Conservation (phyloP, 2,113 vertebrate genomes). For the Neotoma lepida region DNA sequence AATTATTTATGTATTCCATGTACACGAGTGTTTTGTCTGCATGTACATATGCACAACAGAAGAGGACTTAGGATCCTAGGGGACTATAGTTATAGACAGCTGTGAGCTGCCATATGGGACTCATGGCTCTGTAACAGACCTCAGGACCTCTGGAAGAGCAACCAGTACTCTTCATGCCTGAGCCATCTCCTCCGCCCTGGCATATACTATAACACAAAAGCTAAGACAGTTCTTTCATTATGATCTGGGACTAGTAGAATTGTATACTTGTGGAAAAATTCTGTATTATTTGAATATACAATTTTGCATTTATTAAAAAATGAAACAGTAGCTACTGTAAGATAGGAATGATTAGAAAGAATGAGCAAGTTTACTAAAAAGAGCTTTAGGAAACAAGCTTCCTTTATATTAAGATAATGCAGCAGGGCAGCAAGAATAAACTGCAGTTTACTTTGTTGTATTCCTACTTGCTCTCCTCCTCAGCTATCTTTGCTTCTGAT, state of each 20-base stretch:
- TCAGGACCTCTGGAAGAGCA: not conserved
- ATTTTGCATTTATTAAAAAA: not conserved
- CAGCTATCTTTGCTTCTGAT: not conserved
- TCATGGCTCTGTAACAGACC: not conserved
- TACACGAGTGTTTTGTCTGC: not conserved
- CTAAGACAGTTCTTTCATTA: not conserved
- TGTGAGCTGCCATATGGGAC: not conserved
- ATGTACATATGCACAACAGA: not conserved
- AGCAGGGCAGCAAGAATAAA: not conserved
- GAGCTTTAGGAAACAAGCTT: not conserved
- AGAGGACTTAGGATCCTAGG: not conserved
- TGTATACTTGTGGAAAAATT: not conserved
- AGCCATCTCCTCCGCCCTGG: accelerated
- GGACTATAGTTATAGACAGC: not conserved
- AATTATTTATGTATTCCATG: not conserved
- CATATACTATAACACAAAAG: not conserved
- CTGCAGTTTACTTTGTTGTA: not conserved
- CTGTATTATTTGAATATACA: not conserved
- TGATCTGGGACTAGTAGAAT: not conserved
- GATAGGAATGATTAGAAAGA: not conserved
- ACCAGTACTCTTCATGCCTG: not conserved
- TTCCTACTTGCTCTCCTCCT: not conserved
- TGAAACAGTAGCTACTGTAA: not conserved
- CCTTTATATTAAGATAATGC: not conserved
- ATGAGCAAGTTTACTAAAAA: not conserved